These are phyloP conservation scores for Paramisgurnus dabryanus DNA, from an alignment of 2,113 vertebrate genomes.

Conservation along the genomic window DNA sequence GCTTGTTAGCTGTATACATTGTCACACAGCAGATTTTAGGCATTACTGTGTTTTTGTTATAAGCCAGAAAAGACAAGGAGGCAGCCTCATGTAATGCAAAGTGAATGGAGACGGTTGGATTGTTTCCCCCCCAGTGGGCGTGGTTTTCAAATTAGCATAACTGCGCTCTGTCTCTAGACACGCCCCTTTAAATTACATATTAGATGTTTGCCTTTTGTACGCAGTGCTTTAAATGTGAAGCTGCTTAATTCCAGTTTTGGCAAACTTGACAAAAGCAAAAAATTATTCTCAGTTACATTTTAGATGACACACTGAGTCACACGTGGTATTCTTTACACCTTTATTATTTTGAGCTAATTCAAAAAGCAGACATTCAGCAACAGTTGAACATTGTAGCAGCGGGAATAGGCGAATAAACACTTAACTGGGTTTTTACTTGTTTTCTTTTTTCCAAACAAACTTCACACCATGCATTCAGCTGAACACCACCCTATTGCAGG, in stretches of 20 bases:
- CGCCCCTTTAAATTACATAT: slow-evolving; percentile 7
- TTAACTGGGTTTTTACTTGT: slow-evolving; percentile 58
- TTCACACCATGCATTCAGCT: slow-evolving; percentile 74
- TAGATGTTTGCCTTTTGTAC: neutral
- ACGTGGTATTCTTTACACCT: slow-evolving; percentile 66
- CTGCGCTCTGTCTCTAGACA: neutral
- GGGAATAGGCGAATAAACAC: slow-evolving; percentile 68
- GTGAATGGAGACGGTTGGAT: no score
- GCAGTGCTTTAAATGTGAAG: neutral
- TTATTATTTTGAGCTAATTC: slow-evolving; percentile 77
- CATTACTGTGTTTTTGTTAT: no score
- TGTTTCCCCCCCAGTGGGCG: no score
- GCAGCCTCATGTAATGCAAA: no score
- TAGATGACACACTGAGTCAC: slow-evolving; percentile 35
- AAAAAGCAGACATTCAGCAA: slow-evolving; percentile 80
- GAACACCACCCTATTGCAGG: slow-evolving; percentile 53
- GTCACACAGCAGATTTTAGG: no score
- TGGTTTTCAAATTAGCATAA: no score
- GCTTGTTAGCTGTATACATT: no score
- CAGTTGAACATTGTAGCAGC: slow-evolving; percentile 76
- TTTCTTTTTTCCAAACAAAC: slow-evolving; percentile 48
- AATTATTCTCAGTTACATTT: neutral
- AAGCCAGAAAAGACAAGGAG: no score
- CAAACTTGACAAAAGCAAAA: neutral
- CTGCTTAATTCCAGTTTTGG: neutral